Base-by-base conservation (phyloP, 2,113 vertebrate genomes). In the Semnornis frantzii region DNA sequence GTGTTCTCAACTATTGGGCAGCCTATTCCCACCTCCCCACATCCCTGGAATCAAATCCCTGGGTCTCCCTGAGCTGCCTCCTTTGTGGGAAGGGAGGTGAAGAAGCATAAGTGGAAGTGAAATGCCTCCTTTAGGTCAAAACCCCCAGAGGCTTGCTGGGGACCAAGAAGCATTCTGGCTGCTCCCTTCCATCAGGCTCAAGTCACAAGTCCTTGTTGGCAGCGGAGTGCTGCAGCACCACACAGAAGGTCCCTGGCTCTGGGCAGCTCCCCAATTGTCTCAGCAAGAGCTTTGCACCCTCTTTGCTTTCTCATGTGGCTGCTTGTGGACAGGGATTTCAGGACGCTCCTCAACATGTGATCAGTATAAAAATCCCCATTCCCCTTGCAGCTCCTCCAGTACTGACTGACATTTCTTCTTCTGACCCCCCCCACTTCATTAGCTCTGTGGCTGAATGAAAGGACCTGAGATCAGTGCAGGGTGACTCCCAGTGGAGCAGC, bases 271-370 rank as follows among this genome's bases (percentile, higher is more conserved):
- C 28, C 73, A 68, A 21, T 46, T 59, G 8, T 4, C 64, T 63
- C 80, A 74, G 60, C 69, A 37, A 77, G 70, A 84, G 42, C 69
- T 89, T 15, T 84, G 25, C 31, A 63, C 34, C 37, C 58, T 60
- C 42, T 72, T 71, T 78, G 44, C 74, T 89, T 48, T 59, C 44
- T 39, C 3, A 50, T 48, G 71, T 25, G 59, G 28, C 52, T 48
- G 62, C 33, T 37, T 13, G 21, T 5, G 54, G 59, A n/a, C 30
- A 52, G 31, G 30, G 76, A 76, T 44, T 84, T 72, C 1, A 0
- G 37, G 37, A 30, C 30, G 12, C 3, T 4, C 12, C 6, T 7
- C 21, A 23, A 0, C 11, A 10, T 0, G 13, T 27, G 46, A 6
- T 58, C 70, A 46, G 2, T 18, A 34, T 46, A 60, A 54, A 59